Conservation (phyloP, 2,113 vertebrate genomes). For the Synodontis membranacea region DNA sequence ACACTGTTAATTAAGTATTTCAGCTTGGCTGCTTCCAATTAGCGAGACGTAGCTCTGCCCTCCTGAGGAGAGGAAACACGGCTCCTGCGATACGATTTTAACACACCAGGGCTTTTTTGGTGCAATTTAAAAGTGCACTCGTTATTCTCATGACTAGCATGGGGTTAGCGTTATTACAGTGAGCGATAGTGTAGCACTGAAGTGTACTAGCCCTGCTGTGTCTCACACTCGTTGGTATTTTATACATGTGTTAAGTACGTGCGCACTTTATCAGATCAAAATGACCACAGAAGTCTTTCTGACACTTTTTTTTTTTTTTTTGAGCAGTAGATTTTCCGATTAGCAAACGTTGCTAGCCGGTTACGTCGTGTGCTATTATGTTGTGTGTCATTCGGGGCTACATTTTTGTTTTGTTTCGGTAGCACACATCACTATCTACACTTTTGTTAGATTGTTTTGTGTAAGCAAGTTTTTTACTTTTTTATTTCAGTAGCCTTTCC, state of each 20-base stretch:
- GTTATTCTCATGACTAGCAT: constrained; percentile 21
- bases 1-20: constrained; percentile 84
- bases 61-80: constrained; percentile 62
- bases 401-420: neutral
- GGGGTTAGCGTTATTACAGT: neutral
- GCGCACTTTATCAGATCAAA: neutral
- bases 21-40: constrained; percentile 80
- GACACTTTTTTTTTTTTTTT: neutral
- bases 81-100: constrained; percentile 66
- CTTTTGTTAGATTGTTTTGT: neutral
- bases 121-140: constrained; percentile 48
- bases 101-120: constrained; percentile 55
- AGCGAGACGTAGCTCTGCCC: constrained; percentile 68
- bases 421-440: neutral
- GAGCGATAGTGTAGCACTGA: neutral
- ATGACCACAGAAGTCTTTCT: neutral
- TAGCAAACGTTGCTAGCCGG: neutral
- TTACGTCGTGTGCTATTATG: too few species aligned
- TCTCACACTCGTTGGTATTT: neutral
- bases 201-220: neutral
- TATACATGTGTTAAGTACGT: neutral
- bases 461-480: neutral
- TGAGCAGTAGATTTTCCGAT: neutral
- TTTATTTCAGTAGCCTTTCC: neutral
- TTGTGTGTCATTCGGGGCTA: neutral